Base-by-base conservation (phyloP, 2,888 invertebrate species). In the Tanytarsus gracilentus region DNA sequence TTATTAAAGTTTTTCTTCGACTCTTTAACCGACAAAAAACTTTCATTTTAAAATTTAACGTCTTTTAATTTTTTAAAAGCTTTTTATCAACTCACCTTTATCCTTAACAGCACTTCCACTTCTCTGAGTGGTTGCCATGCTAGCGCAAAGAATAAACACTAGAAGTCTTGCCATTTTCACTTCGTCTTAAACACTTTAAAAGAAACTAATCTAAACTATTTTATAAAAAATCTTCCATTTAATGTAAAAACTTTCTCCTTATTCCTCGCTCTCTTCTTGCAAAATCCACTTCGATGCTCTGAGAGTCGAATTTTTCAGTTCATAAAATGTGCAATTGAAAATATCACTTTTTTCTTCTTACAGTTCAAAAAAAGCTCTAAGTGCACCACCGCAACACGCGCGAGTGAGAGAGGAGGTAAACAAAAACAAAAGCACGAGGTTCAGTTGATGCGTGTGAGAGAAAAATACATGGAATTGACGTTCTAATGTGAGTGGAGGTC, bases 51-150 rank as follows among this genome's bases (percentile, higher is more conserved):
- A 7, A 9, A 7, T 6, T 7, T 9, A 39, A 39, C n/a, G 39
- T 39, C 14, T n/a, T 39, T 39, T 4, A 39, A 4, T 4, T 4
- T 39, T 40, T 9, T 33, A 33, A 33, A 3, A 11, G n/a, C 9
- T 33, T 33, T 33, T 33, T 3, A 33, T 5, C 5, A 5, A 18
- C 58, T 58, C 27, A 58, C 58, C 23, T 48, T 40, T 44, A 23
- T 62, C 62, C 40, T 62, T 62, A 25, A 62, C 61, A 36, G 55
- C 29, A 40, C 61, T 62, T 53, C 53, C 58, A 61, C 61, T 63
- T 6, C 63, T 55, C 60, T 65, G 64, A 18, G 64, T 62, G 53
- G 64, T 63, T 18, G 62, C 64, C 61, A 65, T 62, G 52, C 64
- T 63, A 4, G 64, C 60, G 25, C 64, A 65, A 40, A 65, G 56